These are phyloP conservation scores for Myotis brandtii DNA, from an alignment of 2,113 vertebrate species.

Conservation along the genomic window DNA sequence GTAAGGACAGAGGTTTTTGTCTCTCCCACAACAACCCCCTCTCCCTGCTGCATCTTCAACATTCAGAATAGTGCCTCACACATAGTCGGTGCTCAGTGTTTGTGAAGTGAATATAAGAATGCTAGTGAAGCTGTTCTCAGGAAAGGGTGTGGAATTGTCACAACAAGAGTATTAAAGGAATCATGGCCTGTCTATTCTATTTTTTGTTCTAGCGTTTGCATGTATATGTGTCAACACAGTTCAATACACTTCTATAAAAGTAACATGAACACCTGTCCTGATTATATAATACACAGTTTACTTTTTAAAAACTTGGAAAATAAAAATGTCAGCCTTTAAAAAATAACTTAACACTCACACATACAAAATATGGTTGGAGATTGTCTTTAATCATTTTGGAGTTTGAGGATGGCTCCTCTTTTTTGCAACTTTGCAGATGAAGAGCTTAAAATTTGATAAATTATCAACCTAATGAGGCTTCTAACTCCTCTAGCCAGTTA, in stretches of 20 bases:
- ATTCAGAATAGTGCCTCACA: not conserved
- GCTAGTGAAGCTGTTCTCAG: not conserved
- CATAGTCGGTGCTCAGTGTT: not conserved
- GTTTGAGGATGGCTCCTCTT: slow-evolving; percentile 67
- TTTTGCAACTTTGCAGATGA: slow-evolving; percentile 66
- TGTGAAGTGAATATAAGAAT: not conserved
- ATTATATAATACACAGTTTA: not conserved
- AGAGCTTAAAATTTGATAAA: slow-evolving; percentile 75
- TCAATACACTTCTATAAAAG: not conserved
- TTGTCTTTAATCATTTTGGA: slow-evolving; percentile 31
- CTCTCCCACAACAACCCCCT: not conserved
- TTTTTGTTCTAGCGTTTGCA: not conserved
- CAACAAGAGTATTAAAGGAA: not conserved
- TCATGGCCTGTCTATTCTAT: not conserved
- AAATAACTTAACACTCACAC: slow-evolving; percentile 34
- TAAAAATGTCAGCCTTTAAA: slow-evolving; percentile 25
- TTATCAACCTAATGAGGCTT: slow-evolving; percentile 78
- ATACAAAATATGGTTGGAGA: slow-evolving; percentile 14
- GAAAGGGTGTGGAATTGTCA: not conserved
- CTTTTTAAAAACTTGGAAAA: not conserved
- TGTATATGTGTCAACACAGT: not conserved
- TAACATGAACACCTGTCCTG: not conserved
- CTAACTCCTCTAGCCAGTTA: slow-evolving; percentile 72
- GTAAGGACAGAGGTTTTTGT: not conserved
- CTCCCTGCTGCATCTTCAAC: not conserved